Evolutionary conservation across 1,140 invertebrate genomes (phyloP), one percentile per base, ranked within the genome.

Genomic region (Phthorimaea operculella): DNA sequence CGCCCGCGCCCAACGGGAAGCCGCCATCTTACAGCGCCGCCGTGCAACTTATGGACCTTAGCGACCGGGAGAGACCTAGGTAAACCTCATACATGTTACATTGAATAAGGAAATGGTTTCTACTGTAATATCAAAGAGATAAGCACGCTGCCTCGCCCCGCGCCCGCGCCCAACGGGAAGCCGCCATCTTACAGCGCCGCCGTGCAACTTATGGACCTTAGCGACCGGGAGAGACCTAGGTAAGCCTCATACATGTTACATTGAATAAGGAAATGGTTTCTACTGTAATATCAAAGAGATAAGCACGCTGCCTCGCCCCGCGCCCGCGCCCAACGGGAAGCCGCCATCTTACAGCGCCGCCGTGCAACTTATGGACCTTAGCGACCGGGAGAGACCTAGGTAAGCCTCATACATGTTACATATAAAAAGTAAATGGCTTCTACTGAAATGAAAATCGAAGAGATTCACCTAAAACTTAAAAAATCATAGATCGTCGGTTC

Each of bases 151-250:
- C 78, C 80, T 8, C 70, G 78, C 36, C 68, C 77, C 44, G 74
- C 74, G 52, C 72, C 76, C 60, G 75, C 69, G 70, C 74, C 74
- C 65, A 83, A 85, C 70, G 80, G 82, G 54, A 83, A 83, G 66
- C 84, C 81, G 55, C 85, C 83, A 42, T 83, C 78, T 21, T 85
- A 86, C 72, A 83, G 83, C 60, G 81, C 83, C 36, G 85, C 85
- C 50, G 76, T 86, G 51, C 83, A 85, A 69, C 79, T 86, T 57
- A 80, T 79, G 72, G 79, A 82, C 62, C 70, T 85, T 10, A 66
- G 52, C 8, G 70, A 76, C 8, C 71, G 76, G 21, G 6, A 28
- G 21, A 28, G 73, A 33, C 74, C 74, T 15, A 70, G 71, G 76
- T 75, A 56, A 28, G 21, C n/a, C n/a, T n/a, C n/a, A n/a, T n/a